Evolutionary conservation across 2,888 invertebrate species (phyloP), one percentile per base, ranked within the genome.

Genomic region (Augiades crinisus): DNA sequence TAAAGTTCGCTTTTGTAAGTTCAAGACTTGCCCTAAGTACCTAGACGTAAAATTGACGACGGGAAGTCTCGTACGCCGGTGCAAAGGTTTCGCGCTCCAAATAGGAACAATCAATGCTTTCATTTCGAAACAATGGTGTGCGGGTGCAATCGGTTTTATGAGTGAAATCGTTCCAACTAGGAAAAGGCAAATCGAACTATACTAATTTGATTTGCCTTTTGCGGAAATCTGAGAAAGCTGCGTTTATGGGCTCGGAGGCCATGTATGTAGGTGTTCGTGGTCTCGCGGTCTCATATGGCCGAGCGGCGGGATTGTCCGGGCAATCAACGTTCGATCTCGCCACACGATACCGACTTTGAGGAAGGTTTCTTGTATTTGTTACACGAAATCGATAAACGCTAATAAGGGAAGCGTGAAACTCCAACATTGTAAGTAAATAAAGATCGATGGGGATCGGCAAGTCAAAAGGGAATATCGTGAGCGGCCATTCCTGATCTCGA

Each of bases 131-230:
- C 68, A 69, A 70, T 66, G 53, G 65, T 24, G 50, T 24, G 53
- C 54, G 64, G 19, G 53, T 22, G 54, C 56, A 60, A 61, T 58
- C 49, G 58, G 57, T 56, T 60, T 64, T 60, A 65, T 61, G 62
- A 62, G 63, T 58, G 60, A 62, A 66, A 81, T 78, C 75, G 71
- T 61, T 65, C 64, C 67, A 60, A 74, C 70, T 70, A 72, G 78
- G 78, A 76, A 77, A 71, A 69, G 62, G 70, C 69, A 75, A 75
- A 78, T 76, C 72, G 70, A 74, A 72, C 68, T 68, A 70, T 67
- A 78, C 81, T 81, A 83, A 85, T 86, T 84, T 75, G 81, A 73
- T 78, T 80, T 72, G 70, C 84, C 83, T 78, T 81, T 78, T 77
- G 76, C 70, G 78, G 82, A 67, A 72, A 70, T 68, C 57, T 69